Percentiles rank a stretch among this genome's conserved stretches.
phyloP scores from a whole-genome alignment of 1,140 invertebrate species.

The Chelonus insularis region DNA sequence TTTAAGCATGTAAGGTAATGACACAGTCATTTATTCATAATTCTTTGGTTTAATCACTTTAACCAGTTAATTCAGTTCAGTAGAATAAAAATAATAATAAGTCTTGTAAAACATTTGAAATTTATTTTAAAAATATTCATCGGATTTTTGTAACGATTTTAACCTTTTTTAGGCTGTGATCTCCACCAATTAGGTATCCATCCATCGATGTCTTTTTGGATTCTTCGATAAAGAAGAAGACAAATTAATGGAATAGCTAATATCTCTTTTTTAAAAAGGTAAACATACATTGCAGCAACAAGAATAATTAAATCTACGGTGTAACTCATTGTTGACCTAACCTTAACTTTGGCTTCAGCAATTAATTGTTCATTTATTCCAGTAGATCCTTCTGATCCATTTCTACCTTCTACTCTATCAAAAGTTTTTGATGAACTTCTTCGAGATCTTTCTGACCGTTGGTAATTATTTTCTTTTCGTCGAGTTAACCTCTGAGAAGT shows the following conservation, averaged over 20 bases:
- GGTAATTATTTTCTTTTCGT: slow-evolving; percentile 30
- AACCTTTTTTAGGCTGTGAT: slow-evolving; percentile 24
- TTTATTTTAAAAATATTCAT: too few relatives aligned
- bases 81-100: not conserved
- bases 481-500: slow-evolving; percentile 21
- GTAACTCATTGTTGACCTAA: slow-evolving; percentile 69
- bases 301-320: slow-evolving; percentile 72
- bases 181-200: slow-evolving; percentile 43
- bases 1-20: slow-evolving; percentile 3
- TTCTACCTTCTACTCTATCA: not conserved
- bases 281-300: slow-evolving; percentile 68
- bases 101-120: too few relatives aligned
- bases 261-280: slow-evolving; percentile 76
- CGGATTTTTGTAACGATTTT: too few relatives aligned
- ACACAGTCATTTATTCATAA: slow-evolving; percentile 1
- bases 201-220: slow-evolving; percentile 63
- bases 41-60: slow-evolving; percentile 7
- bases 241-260: slow-evolving; percentile 75
- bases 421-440: slow-evolving; percentile 33
- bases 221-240: slow-evolving; percentile 74
- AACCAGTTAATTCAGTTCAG: not conserved
- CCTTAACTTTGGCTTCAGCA: slow-evolving; percentile 66
- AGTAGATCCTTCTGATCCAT: not conserved
- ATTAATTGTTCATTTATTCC: slow-evolving; percentile 30
- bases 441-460: slow-evolving; percentile 37